phyloP scores from a whole-genome alignment of 1,140 invertebrate genomes.

The Drosophila truncata region DNA sequence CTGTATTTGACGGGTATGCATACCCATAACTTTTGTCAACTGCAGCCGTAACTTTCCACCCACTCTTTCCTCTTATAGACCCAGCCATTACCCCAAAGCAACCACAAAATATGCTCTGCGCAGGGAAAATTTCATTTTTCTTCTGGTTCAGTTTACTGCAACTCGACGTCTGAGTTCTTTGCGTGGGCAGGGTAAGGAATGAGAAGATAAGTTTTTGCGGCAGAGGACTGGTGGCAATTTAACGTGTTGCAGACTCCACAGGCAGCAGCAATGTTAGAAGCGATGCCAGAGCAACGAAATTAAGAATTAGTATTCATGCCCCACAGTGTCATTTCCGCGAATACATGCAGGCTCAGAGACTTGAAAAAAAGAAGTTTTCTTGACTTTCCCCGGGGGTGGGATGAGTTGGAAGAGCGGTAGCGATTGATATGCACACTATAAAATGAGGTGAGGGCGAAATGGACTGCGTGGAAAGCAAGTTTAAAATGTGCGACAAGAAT shows the following conservation, averaged over 20 bases:
- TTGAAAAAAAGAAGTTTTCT: constrained; percentile 36
- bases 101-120: constrained; percentile 71
- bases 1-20: constrained; percentile 70
- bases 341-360: constrained; percentile 60
- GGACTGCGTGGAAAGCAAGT: constrained; percentile 48
- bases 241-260: constrained; percentile 60
- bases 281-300: constrained; percentile 62
- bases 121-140: constrained; percentile 69
- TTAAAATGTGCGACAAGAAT: constrained; percentile 57
- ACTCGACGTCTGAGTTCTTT: constrained; percentile 33
- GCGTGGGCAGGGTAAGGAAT: constrained; percentile 15
- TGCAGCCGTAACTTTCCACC: constrained; percentile 52
- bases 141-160: constrained; percentile 69
- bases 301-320: constrained; percentile 83
- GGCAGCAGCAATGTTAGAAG: constrained; percentile 33
- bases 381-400: constrained; percentile 20
- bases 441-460: constrained; percentile 29
- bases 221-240: constrained; percentile 48
- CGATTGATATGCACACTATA: constrained; percentile 69
- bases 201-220: constrained; percentile 36
- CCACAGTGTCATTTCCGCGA: constrained; percentile 80
- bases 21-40: constrained; percentile 77
- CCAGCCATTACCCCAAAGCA: constrained; percentile 33
- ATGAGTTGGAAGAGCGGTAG: constrained; percentile 8
- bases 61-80: constrained; percentile 16